Base-by-base conservation (phyloP, 2,797 vertebrate genomes). In the Sphenopsis melanotis region DNA sequence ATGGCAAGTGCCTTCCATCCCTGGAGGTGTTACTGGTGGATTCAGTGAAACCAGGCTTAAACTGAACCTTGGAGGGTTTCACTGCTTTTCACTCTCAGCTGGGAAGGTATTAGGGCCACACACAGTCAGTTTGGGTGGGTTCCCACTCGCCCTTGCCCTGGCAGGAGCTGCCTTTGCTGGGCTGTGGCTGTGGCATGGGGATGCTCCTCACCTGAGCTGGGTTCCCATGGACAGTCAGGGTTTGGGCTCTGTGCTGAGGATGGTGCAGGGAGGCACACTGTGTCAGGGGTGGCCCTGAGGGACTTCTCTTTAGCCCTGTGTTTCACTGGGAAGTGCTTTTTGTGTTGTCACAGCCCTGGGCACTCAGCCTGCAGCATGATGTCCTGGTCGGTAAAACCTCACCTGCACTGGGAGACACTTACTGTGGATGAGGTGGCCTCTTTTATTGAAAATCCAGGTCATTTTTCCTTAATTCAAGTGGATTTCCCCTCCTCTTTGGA, bases 161-260 rank as follows among this genome's bases (percentile, higher is more conserved):
- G 16, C 30, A 47, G 56, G 47, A 36, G 15, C 22, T 39, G 26
- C 8, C 56, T 49, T 27, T 10, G 26, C 34, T 5, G 10, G 47
- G 64, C 8, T 50, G 39, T 2, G 1, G 0, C 42, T 0, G 1
- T 23, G 36, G 21, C 23, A 6, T 24, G 46, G 29, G 46, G 46
- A 6, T 47, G 56, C 85, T 87, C 52, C 69, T 83, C 9, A 6
- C 30, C 27, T 0, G 5, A 15, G 14, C 57, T 2, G 8, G 19
- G n/a, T 18, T 71, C 29, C 37, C 0, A 0, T 3, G 53, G 16
- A 3, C 1, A 1, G 0, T 23, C 1, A 3, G 18, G 44, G 6
- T 20, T n/a, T 26, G 46, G 26, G 36, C n/a, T 86, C 21, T n/a
- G 64, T 8, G 47, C 74, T 55, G 46, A 27, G 42, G 18, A 3